Percentiles rank a stretch among this genome's conserved stretches.
These are phyloP conservation scores for Petroica traversi DNA, from an alignment of 2,113 vertebrate species.

Conservation along the genomic window DNA sequence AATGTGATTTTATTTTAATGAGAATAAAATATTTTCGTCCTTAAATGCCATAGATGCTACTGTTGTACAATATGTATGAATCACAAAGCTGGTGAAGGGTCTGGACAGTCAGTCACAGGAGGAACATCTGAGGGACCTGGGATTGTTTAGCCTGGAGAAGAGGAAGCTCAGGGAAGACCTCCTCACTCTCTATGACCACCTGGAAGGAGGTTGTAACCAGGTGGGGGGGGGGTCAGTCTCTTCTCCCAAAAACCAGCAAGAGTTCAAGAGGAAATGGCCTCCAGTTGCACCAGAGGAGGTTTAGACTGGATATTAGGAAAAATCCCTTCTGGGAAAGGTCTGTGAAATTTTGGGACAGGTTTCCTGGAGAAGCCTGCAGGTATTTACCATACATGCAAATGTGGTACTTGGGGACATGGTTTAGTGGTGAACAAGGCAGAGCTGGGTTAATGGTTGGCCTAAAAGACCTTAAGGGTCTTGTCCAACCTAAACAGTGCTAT, in stretches of 20 bases:
- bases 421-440: background rate
- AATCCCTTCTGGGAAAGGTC: fast-evolving
- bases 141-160: background rate
- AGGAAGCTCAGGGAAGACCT: background rate
- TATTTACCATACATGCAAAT: fast-evolving
- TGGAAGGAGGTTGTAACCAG: background rate
- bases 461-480: background rate
- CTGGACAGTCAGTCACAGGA: background rate
- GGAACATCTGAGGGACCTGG: background rate
- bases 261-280: background rate
- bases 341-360: background rate
- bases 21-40: background rate
- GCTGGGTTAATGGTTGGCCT: fast-evolving
- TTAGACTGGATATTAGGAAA: background rate
- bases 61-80: background rate
- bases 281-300: background rate
- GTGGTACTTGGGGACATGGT: background rate
- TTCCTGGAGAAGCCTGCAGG: background rate
- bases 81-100: fast-evolving
- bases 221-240: fast-evolving
- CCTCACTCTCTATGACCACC: fast-evolving
- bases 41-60: background rate
- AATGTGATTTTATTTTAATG: background rate
- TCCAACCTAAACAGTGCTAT: background rate
- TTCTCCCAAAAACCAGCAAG: background rate